Base-by-base conservation (phyloP, 2,797 vertebrate genomes). In the Chaunax sp. region DNA sequence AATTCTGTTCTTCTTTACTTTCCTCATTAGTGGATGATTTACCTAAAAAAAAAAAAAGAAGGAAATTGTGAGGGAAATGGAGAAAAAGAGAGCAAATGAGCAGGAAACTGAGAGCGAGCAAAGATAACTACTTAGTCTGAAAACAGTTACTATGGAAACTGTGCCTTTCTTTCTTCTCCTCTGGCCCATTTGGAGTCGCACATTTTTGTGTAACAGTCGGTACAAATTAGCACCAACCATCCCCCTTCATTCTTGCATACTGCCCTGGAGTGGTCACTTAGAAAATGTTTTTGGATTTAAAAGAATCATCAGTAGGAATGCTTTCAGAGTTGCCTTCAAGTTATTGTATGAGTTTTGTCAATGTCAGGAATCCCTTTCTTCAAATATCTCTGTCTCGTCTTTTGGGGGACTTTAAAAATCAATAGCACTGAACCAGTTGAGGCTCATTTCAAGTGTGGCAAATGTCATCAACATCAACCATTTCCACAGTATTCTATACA, bases 61-160 rank as follows among this genome's bases (percentile, higher is more conserved):
- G 41, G 59, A 75, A 72, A 60, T 22, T 18, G 67, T 37, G 30
- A 75, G 46, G 54, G 49, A 75, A 43, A 72, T 5, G 7, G 52
- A 73, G 56, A 74, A 74, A 77, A 67, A 45, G 53, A 78, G 67
- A 81, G 61, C 41, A 64, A 86, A 80, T 74, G 50, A 75, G 57
- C 46, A 63, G 57, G 73, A 72, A 84, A 70, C 49, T 15, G 59
- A 72, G 63, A 62, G 68, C 20, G 8, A 71, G 75, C 15, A 22
- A 83, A 84, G 84, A 81, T 74, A 78, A 79, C 67, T 72, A 77
- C 75, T 89, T 86, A 56, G 64, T 61, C 76, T 80, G 75, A 88
- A 85, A 87, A 78, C 5, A 71, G 91, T 93, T 88, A 85, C 89
- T 87, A 92, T 92, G 87, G 89, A 90, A 91, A 93, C 90, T 83